phyloP scores from a whole-genome alignment of 2,888 invertebrate genomes.

The Agrochola lota region DNA sequence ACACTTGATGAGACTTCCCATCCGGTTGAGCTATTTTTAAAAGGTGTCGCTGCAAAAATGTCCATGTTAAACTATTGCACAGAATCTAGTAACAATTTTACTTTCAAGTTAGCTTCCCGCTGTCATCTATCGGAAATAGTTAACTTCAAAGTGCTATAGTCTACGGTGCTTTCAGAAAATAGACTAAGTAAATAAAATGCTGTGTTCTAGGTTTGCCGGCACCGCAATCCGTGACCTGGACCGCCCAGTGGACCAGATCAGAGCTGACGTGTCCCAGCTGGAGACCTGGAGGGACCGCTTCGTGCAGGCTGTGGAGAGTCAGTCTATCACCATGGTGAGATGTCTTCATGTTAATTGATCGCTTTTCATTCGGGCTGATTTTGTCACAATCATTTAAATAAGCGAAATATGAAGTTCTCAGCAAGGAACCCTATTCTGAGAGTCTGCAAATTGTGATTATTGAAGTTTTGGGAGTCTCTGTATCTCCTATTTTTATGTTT shows the following conservation, averaged over 20 bases:
- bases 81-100: not conserved
- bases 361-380: not conserved
- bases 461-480: not conserved
- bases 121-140: not conserved
- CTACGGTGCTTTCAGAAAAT: not conserved
- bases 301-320: slow-evolving; percentile 92
- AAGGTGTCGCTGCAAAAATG: not conserved
- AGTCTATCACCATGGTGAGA: slow-evolving; percentile 89
- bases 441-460: not conserved
- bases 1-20: no score
- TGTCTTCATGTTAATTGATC: not conserved
- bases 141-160: not conserved
- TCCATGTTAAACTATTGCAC: not conserved
- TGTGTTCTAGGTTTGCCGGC: slow-evolving; percentile 83
- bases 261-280: slow-evolving; percentile 92
- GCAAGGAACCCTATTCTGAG: not conserved
- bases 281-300: slow-evolving; percentile 95
- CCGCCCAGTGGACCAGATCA: slow-evolving; percentile 92
- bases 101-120: no score
- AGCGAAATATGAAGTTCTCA: not conserved
- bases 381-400: not conserved
- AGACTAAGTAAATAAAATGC: not conserved
- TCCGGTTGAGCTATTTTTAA: not conserved
- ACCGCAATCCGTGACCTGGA: slow-evolving; percentile 91
- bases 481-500: not conserved